Percentiles rank a stretch among this genome's conserved stretches.
Evolutionary conservation across 2,797 vertebrate species (phyloP).

Genomic region (Petrocephalus schoutedeni): DNA sequence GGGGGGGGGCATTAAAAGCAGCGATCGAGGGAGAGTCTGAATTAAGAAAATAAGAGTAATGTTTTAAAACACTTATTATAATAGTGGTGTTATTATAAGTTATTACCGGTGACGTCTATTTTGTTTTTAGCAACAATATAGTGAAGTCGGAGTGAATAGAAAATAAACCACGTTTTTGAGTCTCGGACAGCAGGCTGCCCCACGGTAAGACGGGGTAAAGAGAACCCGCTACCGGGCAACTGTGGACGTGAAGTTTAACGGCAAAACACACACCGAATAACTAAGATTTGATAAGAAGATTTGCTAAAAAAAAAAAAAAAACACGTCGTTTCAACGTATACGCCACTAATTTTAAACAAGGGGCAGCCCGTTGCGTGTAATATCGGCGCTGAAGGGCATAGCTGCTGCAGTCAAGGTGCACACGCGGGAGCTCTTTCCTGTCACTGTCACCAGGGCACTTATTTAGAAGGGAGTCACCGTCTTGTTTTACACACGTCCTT

Average conservation of each 20-base stretch:
- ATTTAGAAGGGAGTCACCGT: background rate
- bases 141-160: background rate
- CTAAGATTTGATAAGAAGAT: background rate
- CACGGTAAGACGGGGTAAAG: background rate
- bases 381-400: background rate
- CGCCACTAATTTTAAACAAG: background rate
- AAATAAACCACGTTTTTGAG: background rate
- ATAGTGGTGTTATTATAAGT: background rate
- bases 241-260: background rate
- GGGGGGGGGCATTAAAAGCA: background rate
- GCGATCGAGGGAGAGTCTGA: conserved; percentile 11
- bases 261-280: background rate
- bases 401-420: background rate
- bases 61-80: background rate
- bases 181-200: background rate
- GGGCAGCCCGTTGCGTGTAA: background rate
- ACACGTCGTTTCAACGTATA: background rate
- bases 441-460: background rate
- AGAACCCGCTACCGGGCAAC: background rate
- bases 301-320: background rate
- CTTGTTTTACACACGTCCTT: background rate
- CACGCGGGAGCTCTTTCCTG: background rate
- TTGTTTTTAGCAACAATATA: background rate
- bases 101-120: background rate
- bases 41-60: background rate